Conservation (phyloP, 2,888 invertebrate genomes). For the Hemicrepidius hirtus region DNA sequence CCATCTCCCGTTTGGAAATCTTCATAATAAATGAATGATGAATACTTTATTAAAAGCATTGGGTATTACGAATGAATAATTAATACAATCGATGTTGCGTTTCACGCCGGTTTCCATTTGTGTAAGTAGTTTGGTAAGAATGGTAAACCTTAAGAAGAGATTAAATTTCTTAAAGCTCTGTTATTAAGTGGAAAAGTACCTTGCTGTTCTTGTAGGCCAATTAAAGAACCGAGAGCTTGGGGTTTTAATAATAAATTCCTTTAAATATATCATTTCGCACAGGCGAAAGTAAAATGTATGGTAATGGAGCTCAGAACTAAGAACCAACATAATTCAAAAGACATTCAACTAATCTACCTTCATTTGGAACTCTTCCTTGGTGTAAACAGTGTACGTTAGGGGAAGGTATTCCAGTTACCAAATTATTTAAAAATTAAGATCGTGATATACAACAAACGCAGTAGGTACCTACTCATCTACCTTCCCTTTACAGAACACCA, state of each 20-base stretch:
- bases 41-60: constrained; percentile 33
- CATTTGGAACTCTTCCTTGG: neutral
- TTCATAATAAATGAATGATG: constrained; percentile 17
- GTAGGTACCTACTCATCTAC: too few relatives aligned
- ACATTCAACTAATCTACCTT: neutral
- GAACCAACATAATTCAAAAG: neutral
- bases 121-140: constrained; percentile 27
- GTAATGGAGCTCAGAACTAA: constrained; percentile 23
- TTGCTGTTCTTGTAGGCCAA: constrained; percentile 25
- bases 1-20: neutral
- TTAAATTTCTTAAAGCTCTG: constrained; percentile 30
- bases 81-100: constrained; percentile 29
- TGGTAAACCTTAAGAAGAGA: constrained; percentile 27
- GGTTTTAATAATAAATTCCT: constrained; percentile 36
- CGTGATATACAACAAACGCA: too few relatives aligned
- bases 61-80: constrained; percentile 31
- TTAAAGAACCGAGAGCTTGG: constrained; percentile 32
- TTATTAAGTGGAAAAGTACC: constrained; percentile 35
- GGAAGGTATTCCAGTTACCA: too few relatives aligned
- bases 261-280: constrained; percentile 34
- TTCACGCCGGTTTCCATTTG: constrained; percentile 24
- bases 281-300: constrained; percentile 20
- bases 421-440: too few relatives aligned
- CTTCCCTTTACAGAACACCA: too few relatives aligned
- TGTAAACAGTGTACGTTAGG: neutral